Conservation (phyloP, 23 tunicate species). For the Aplidium turbinatum region DNA sequence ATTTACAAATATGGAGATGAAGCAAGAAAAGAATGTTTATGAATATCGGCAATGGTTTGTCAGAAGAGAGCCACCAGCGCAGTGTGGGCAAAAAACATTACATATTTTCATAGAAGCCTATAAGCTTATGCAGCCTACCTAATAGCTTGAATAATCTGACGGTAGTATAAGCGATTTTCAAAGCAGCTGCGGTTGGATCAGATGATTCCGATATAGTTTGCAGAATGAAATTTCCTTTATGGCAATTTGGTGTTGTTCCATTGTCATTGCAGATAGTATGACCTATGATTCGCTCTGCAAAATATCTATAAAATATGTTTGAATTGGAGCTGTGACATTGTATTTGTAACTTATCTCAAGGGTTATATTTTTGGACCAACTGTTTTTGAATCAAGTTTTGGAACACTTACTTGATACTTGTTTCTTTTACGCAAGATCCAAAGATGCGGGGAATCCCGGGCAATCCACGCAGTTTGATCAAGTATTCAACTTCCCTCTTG, state of each 20-base stretch:
- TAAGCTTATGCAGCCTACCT: slow-evolving; percentile 67
- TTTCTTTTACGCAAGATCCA: slow-evolving; percentile 74
- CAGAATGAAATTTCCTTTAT: slow-evolving; percentile 43
- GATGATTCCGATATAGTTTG: slow-evolving; percentile 20
- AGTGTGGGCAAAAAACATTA: no score
- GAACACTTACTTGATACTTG: slow-evolving; percentile 34
- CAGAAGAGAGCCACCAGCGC: no score
- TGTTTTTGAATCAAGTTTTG: neutral
- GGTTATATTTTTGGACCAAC: neutral
- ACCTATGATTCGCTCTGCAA: slow-evolving; percentile 86
- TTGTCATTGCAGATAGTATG: slow-evolving; percentile 69
- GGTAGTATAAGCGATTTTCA: slow-evolving; percentile 62
- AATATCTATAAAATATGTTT: slow-evolving; percentile 45
- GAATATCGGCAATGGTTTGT: neutral
- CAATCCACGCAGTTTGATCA: slow-evolving; percentile 63
- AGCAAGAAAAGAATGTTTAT: neutral
- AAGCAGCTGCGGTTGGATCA: slow-evolving; percentile 61
- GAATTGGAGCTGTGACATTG: neutral
- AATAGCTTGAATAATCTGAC: slow-evolving; percentile 55
- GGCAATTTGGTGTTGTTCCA: slow-evolving; percentile 76
- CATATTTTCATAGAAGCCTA: no score
- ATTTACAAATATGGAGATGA: no score
- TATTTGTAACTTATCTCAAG: no score
- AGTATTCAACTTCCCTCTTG: slow-evolving; percentile 56
- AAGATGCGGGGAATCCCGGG: slow-evolving; percentile 76